A percentile compares a stretch with the other conserved stretches of the same genome.
Conservation (phyloP, 2,113 vertebrate species). For the Microcebus lehilahytsara region DNA sequence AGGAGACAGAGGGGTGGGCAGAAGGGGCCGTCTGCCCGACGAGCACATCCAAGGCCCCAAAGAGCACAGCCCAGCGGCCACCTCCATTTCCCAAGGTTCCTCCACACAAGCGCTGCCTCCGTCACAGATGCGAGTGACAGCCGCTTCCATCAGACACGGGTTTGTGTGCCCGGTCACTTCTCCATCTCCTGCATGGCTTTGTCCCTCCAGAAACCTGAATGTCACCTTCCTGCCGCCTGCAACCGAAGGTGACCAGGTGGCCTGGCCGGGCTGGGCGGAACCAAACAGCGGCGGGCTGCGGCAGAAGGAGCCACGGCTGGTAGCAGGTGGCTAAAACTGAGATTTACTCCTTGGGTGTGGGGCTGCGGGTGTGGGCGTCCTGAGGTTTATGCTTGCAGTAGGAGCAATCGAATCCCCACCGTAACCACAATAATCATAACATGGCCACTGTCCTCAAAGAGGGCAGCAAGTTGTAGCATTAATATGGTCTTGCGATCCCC, state of each 20-base stretch:
- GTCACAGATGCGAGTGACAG: not conserved
- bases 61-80: fast-evolving
- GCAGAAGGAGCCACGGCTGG: not conserved
- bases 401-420: not conserved
- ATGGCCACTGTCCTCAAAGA: not conserved
- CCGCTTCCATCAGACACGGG: not conserved
- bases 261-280: not conserved
- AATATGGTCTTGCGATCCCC: no score
- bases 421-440: not conserved
- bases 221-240: not conserved
- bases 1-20: not conserved
- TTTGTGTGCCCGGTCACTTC: fast-evolving
- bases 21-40: not conserved
- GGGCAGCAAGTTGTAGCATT: no score
- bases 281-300: not conserved
- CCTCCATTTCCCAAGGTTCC: not conserved
- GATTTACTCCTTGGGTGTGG: not conserved
- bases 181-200: not conserved
- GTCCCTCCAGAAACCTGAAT: not conserved
- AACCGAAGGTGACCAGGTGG: not conserved
- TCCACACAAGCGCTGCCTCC: not conserved
- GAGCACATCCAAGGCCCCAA: not conserved
- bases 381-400: not conserved
- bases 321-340: no score
- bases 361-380: not conserved